Percentiles rank a stretch among this genome's conserved stretches.
These are phyloP conservation scores for Alcedo atthis DNA, from an alignment of 2,797 vertebrate species.

Conservation along the genomic window DNA sequence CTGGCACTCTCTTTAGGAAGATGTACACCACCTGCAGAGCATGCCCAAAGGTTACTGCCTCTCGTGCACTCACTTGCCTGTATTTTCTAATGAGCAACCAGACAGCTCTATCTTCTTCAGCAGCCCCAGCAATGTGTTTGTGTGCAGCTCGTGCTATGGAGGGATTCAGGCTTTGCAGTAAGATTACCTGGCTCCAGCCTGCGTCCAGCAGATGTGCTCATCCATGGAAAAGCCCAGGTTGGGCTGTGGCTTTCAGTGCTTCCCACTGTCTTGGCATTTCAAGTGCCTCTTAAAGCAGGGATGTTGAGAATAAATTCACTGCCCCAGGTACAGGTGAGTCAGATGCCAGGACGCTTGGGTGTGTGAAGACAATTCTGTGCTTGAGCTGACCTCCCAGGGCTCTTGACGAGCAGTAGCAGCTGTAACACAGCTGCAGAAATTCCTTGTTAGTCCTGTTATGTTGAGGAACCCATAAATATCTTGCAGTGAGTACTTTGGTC, in stretches of 20 bases:
- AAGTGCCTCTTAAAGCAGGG: neutral
- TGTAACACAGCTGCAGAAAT: neutral
- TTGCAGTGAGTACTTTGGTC: constrained; percentile 35
- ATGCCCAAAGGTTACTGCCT: neutral
- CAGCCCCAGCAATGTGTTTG: neutral
- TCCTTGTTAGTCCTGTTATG: constrained; percentile 57
- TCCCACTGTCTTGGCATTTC: neutral
- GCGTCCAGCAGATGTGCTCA: neutral
- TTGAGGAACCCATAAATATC: constrained; percentile 66
- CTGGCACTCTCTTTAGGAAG: neutral
- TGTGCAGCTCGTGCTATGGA: neutral
- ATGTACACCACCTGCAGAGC: neutral
- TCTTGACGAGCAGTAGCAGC: constrained; percentile 57
- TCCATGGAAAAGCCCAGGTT: neutral
- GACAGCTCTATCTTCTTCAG: neutral
- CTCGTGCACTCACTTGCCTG: neutral
- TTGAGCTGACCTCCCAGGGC: constrained; percentile 26
- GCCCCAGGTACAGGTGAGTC: neutral
- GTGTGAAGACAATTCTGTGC: constrained; percentile 7
- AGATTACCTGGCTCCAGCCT: neutral
- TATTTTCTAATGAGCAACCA: neutral
- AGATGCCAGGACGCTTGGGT: constrained; percentile 12
- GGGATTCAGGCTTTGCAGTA: neutral
- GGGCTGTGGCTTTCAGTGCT: neutral
- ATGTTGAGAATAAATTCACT: constrained; percentile 22